Conservation (phyloP, 2,888 invertebrate species). For the Eilema caniola region DNA sequence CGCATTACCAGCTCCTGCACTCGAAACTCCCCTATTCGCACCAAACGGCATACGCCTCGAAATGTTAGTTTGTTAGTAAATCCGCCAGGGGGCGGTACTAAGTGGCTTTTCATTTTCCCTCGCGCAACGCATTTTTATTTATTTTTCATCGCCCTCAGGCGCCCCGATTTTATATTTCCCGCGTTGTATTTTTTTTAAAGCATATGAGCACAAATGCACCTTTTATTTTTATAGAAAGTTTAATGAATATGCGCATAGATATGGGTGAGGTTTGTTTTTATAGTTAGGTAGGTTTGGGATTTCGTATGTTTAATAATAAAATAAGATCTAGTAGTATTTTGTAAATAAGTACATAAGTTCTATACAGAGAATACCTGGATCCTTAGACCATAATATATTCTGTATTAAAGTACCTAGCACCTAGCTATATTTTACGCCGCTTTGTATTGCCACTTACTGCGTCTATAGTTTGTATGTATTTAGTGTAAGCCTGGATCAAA, state of each 20-base stretch:
- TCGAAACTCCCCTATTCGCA: constrained; percentile 24
- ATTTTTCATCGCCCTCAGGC: constrained; percentile 82
- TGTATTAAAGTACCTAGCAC: too few species aligned
- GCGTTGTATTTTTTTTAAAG: constrained; percentile 83
- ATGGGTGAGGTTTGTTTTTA: not conserved
- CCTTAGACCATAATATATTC: too few species aligned
- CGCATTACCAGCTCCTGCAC: constrained; percentile 27
- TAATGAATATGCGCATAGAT: constrained; percentile 54
- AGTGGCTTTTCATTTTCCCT: constrained; percentile 79
- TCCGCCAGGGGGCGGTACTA: constrained; percentile 75
- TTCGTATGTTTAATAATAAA: too few species aligned
- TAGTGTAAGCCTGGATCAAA: too few species aligned
- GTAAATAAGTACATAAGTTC: too few species aligned
- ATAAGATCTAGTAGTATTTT: too few species aligned
- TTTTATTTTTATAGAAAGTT: constrained; percentile 76
- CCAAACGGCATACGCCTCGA: constrained; percentile 27
- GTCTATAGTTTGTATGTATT: too few species aligned
- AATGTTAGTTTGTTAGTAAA: constrained; percentile 57
- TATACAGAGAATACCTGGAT: too few species aligned
- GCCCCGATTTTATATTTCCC: constrained; percentile 77
- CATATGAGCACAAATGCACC: constrained; percentile 71
- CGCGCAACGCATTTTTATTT: constrained; percentile 77
- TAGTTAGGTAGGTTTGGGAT: not conserved
- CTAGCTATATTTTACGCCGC: too few species aligned
- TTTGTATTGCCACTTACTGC: too few species aligned